A percentile compares a stretch with the other conserved stretches of the same genome.
phyloP scores from a whole-genome alignment of 2,113 vertebrate species.

The Oplegnathus fasciatus region DNA sequence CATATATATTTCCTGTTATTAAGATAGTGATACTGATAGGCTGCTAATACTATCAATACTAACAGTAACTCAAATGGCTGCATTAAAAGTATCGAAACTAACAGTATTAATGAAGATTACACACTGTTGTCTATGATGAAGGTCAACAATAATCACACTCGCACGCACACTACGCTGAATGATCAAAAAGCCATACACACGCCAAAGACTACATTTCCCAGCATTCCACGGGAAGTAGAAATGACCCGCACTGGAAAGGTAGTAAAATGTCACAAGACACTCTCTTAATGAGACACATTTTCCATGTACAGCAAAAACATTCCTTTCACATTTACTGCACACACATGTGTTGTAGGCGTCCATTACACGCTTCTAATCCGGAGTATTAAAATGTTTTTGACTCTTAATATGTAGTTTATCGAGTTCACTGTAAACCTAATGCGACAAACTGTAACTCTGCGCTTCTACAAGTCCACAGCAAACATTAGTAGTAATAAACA shows the following conservation, averaged over 20 bases:
- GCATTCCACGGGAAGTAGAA: conserved; percentile 58
- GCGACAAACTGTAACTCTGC: conserved; percentile 39
- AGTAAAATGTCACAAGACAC: conserved; percentile 90
- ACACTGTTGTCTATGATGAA: not conserved
- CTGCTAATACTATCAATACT: not conserved
- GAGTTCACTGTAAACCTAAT: conserved; percentile 16
- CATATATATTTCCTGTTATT: not conserved
- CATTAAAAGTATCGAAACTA: not conserved
- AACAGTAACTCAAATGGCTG: not conserved
- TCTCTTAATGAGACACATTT: conserved; percentile 80
- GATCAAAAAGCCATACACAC: not conserved
- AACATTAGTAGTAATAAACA: not conserved
- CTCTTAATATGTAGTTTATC: not conserved
- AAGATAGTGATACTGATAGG: not conserved
- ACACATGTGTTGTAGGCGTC: no score
- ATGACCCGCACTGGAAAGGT: conserved; percentile 79
- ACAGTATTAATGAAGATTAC: not conserved
- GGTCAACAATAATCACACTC: not conserved
- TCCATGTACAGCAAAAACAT: conserved; percentile 62
- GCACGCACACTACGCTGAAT: not conserved
- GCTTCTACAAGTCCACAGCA: not conserved
- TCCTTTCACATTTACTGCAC: not conserved
- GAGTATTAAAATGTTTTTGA: not conserved
- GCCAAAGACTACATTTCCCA: conserved; percentile 80
- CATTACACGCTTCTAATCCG: no score